Percentiles rank a stretch among this genome's conserved stretches.
Evolutionary conservation across 2,113 vertebrate species (phyloP).

Genomic region (Oncorhynchus clarkii): DNA sequence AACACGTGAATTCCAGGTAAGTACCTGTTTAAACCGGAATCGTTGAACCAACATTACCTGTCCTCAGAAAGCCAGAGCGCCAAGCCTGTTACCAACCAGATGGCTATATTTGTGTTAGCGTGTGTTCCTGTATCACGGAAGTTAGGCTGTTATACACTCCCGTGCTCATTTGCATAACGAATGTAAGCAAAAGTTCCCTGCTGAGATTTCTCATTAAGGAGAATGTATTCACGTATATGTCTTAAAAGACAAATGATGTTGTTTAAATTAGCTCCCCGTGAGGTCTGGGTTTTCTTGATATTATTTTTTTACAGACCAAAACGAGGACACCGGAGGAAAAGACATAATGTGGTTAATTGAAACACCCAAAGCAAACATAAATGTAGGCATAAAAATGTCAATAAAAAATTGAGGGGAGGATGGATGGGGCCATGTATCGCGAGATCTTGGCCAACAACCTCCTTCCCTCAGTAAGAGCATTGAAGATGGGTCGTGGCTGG

Average conservation of each 20-base stretch:
- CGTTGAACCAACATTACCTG: neutral
- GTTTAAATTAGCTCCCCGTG: constrained; percentile 34
- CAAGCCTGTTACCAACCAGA: constrained; percentile 25
- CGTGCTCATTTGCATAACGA: constrained; percentile 41
- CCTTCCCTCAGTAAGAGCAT: no score
- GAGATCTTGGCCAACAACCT: no score
- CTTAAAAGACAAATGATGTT: constrained; percentile 47
- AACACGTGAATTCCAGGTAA: no score
- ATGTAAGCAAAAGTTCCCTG: constrained; percentile 50
- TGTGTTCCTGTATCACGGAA: constrained; percentile 39
- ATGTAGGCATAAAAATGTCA: no score
- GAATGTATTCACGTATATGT: constrained; percentile 45
- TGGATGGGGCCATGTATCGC: no score
- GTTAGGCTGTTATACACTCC: constrained; percentile 39
- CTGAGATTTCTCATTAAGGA: constrained; percentile 61
- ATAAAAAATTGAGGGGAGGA: no score
- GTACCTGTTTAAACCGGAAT: no score
- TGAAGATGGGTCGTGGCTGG: no score
- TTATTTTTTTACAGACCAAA: no score
- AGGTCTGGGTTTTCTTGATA: constrained; percentile 3
- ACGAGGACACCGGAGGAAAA: no score
- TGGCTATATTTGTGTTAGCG: constrained; percentile 34
- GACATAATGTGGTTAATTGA: no score
- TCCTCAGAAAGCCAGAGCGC: neutral
- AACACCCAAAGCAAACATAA: no score